phyloP scores from a whole-genome alignment of 2,113 vertebrate species.

The Kryptolebias marmoratus region DNA sequence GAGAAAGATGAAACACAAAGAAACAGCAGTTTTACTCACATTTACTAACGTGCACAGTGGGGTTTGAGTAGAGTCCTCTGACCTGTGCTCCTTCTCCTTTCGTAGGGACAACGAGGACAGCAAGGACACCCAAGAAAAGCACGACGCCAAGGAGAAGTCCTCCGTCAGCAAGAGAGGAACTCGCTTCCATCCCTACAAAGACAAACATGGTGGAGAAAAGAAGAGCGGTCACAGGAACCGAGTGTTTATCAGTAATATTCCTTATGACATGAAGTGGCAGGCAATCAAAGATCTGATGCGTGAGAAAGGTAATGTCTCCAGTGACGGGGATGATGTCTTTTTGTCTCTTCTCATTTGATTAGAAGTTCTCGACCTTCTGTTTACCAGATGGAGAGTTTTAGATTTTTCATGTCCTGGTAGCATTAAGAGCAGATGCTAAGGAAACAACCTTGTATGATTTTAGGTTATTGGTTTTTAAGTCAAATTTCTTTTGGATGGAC shows the following conservation, averaged over 20 bases:
- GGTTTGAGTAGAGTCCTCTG: not conserved
- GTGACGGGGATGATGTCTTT: constrained; percentile 35
- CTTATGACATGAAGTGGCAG: constrained; percentile 99
- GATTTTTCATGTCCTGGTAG: constrained; percentile 55
- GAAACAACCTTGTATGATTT: constrained; percentile 56
- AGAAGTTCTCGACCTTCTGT: constrained; percentile 46
- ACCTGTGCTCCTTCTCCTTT: constrained; percentile 16
- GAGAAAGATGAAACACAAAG: too few relatives aligned
- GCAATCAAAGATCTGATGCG: constrained; percentile 99
- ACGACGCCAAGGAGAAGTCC: constrained; percentile 89
- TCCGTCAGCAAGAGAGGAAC: constrained; percentile 84
- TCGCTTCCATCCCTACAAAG: constrained; percentile 97
- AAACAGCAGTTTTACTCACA: too few relatives aligned
- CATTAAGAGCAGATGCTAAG: constrained; percentile 47
- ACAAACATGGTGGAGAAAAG: constrained; percentile 89
- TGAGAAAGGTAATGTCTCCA: constrained; percentile 92
- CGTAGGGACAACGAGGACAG: constrained; percentile 86
- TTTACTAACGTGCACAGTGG: too few relatives aligned
- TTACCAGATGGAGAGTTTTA: constrained; percentile 54
- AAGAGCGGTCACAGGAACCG: constrained; percentile 89
- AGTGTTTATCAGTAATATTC: constrained; percentile 99
- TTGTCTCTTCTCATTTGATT: constrained; percentile 35
- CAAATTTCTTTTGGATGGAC: constrained; percentile 65
- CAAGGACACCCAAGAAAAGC: constrained; percentile 82
- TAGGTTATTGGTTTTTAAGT: constrained; percentile 64